phyloP scores from a whole-genome alignment of 1,140 invertebrate species.

The Dendrolimus punctatus region DNA sequence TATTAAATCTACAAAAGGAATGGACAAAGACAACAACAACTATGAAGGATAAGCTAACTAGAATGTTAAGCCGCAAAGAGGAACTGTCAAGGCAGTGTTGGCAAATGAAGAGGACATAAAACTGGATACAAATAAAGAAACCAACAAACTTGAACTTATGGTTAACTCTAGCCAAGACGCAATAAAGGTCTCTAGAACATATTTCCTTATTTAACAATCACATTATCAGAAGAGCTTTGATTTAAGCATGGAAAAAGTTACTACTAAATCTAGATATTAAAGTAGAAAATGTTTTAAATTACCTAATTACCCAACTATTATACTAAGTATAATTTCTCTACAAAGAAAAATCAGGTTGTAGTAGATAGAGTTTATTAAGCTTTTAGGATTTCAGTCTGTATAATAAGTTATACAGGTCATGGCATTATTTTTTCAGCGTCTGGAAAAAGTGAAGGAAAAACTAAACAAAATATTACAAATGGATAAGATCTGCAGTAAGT shows the following conservation, averaged over 20 bases:
- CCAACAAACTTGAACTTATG: conserved; percentile 34
- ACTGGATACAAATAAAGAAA: conserved; percentile 16
- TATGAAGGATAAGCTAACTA: conserved; percentile 33
- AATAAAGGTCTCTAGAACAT: conserved; percentile 30
- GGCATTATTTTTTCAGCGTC: conserved; percentile 35
- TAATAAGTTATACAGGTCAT: too few relatives aligned
- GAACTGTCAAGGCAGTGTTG: conserved; percentile 41
- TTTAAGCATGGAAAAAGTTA: too few relatives aligned
- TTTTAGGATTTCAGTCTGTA: too few relatives aligned
- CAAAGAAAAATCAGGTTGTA: too few relatives aligned
- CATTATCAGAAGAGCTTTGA: too few relatives aligned
- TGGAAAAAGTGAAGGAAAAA: conserved; percentile 44
- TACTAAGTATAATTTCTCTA: too few relatives aligned
- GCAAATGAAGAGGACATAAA: conserved; percentile 52
- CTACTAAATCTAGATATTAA: too few relatives aligned
- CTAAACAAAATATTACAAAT: conserved; percentile 53
- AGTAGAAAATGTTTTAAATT: too few relatives aligned
- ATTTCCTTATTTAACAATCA: neutral
- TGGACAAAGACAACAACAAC: conserved; percentile 36
- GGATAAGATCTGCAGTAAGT: conserved; percentile 58
- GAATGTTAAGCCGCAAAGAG: conserved; percentile 42
- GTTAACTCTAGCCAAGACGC: conserved; percentile 50
- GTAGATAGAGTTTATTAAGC: too few relatives aligned
- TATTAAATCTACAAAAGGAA: conserved; percentile 46
- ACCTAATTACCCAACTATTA: too few relatives aligned